Conservation (phyloP, 2,888 invertebrate genomes). For the Suillia variegata region DNA sequence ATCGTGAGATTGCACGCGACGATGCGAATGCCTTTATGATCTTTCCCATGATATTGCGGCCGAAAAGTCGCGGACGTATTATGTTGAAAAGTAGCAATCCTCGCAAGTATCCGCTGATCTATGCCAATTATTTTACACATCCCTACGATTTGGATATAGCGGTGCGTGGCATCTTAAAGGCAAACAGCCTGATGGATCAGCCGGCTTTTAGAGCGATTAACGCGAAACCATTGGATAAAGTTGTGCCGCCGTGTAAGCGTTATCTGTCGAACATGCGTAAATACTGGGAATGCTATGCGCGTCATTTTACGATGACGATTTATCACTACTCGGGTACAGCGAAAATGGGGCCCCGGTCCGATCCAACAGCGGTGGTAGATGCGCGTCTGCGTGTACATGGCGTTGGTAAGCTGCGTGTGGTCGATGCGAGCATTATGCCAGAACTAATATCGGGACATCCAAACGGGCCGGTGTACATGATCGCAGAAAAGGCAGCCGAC, state of each 20-base stretch:
- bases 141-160: slow-evolving; percentile 69
- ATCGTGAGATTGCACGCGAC: slow-evolving; percentile 46
- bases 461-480: slow-evolving; percentile 65
- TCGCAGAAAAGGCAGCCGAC: slow-evolving; percentile 66
- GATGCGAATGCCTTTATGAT: slow-evolving; percentile 63
- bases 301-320: slow-evolving; percentile 67
- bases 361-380: slow-evolving; percentile 70
- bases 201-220: slow-evolving; percentile 64
- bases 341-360: slow-evolving; percentile 69
- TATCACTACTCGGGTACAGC: slow-evolving; percentile 70
- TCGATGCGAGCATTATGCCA: slow-evolving; percentile 65
- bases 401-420: slow-evolving; percentile 63
- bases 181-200: slow-evolving; percentile 62
- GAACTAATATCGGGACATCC: slow-evolving; percentile 64
- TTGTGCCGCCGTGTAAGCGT: slow-evolving; percentile 66
- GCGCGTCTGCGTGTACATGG: slow-evolving; percentile 65
- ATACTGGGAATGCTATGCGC: slow-evolving; percentile 70
- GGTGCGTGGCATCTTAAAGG: slow-evolving; percentile 65
- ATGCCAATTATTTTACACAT: slow-evolving; percentile 72
- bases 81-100: slow-evolving; percentile 69
- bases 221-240: slow-evolving; percentile 62
- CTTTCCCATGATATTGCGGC: slow-evolving; percentile 69
- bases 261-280: slow-evolving; percentile 63
- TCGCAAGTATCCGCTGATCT: slow-evolving; percentile 68
- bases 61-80: slow-evolving; percentile 71